Conservation (phyloP, 2,113 vertebrate genomes). For the Protomyctophum bolini region DNA sequence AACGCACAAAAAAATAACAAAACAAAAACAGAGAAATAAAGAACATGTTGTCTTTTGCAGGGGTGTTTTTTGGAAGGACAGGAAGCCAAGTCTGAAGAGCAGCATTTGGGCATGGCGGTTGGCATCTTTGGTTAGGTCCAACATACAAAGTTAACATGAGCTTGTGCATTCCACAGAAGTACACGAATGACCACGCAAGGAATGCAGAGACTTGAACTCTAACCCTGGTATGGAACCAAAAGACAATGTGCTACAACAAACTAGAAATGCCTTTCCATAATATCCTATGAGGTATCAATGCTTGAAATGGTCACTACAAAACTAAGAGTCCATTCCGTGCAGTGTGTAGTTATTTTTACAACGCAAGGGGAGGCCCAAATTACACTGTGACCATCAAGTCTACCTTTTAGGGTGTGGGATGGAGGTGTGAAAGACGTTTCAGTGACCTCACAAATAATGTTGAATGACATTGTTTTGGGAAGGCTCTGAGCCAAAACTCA, state of each 20-base stretch:
- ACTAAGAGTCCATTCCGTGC: conserved; percentile 37
- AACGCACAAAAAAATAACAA: conserved; percentile 78
- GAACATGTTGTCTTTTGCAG: conserved; percentile 86
- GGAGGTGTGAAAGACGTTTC: neutral
- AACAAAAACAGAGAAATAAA: conserved; percentile 31
- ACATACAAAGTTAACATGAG: conserved; percentile 88
- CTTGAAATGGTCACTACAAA: conserved; percentile 57
- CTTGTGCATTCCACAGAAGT: conserved; percentile 83
- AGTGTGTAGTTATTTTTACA: conserved; percentile 8
- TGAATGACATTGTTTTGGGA: neutral
- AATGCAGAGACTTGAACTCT: conserved; percentile 67
- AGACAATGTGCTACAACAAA: conserved; percentile 70
- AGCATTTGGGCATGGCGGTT: conserved; percentile 98
- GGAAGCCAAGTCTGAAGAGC: conserved; percentile 96
- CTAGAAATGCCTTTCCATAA: conserved; percentile 54
- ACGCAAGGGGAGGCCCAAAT: conserved; percentile 39
- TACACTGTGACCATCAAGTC: neutral
- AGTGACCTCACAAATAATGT: neutral
- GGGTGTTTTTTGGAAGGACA: conserved; percentile 91
- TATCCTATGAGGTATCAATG: conserved; percentile 71
- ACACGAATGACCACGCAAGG: conserved; percentile 57
- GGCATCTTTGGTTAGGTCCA: conserved; percentile 98
- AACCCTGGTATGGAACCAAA: conserved; percentile 73
- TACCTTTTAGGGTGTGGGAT: neutral
- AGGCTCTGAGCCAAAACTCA: neutral